Evolutionary conservation across 2,113 vertebrate species (phyloP).

Genomic region (Girardinichthys multiradiatus): DNA sequence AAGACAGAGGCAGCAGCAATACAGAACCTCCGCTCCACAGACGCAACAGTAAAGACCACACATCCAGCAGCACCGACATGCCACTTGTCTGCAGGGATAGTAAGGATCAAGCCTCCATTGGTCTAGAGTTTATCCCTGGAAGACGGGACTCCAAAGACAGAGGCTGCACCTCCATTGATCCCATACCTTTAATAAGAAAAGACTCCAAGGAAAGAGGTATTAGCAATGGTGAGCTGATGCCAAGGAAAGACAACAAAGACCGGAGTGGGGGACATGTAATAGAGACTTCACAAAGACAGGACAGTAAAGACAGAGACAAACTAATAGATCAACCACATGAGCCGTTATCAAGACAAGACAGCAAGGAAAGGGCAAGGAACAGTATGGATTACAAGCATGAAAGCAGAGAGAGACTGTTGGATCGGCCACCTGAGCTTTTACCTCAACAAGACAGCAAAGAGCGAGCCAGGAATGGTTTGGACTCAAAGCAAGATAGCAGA

Average conservation of each 20-base stretch:
- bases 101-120: slow-evolving; percentile 71
- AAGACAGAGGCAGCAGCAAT: slow-evolving; percentile 54
- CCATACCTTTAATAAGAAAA: slow-evolving; percentile 57
- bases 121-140: slow-evolving; percentile 55
- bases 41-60: slow-evolving; percentile 76
- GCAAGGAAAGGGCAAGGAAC: slow-evolving; percentile 70
- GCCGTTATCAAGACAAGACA: slow-evolving; percentile 67
- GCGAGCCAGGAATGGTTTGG: slow-evolving; percentile 58
- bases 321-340: slow-evolving; percentile 71
- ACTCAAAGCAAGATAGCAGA: slow-evolving; percentile 65
- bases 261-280: slow-evolving; percentile 51
- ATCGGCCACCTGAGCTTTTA: slow-evolving; percentile 70
- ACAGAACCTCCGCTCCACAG: slow-evolving; percentile 61
- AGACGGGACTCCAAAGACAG: slow-evolving; percentile 71
- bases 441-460: slow-evolving; percentile 75
- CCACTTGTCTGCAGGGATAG: slow-evolving; percentile 67
- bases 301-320: slow-evolving; percentile 74
- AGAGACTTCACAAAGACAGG: slow-evolving; percentile 65
- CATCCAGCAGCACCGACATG: slow-evolving; percentile 55
- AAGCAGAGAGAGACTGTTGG: slow-evolving; percentile 66
- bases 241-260: slow-evolving; percentile 76
- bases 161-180: slow-evolving; percentile 52
- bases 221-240: slow-evolving; percentile 74
- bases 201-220: slow-evolving; percentile 76
- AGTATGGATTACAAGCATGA: slow-evolving; percentile 66